phyloP scores from a whole-genome alignment of 2,797 vertebrate species.

The Lutjanus campechanus region DNA sequence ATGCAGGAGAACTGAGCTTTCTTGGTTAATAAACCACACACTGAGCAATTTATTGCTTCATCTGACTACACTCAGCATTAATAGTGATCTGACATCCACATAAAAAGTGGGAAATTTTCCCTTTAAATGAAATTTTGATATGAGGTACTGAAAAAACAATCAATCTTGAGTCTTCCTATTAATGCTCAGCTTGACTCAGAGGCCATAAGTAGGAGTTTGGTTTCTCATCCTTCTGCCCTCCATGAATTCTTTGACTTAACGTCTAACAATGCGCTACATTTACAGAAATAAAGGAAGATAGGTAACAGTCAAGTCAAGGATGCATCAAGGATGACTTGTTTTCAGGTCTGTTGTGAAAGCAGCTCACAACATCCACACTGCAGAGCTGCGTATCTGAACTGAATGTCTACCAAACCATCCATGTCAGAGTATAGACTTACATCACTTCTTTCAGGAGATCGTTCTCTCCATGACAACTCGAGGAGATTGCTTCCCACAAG shows the following conservation, averaged over 20 bases:
- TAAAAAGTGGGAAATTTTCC: too few relatives aligned
- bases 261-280: not conserved
- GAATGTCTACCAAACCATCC: not conserved
- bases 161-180: not conserved
- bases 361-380: not conserved
- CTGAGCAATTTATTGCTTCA: too few relatives aligned
- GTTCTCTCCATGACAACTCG: conserved; percentile 18
- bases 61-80: too few relatives aligned
- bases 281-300: not conserved
- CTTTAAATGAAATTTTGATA: not conserved
- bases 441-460: conserved; percentile 8
- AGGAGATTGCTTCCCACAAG: conserved; percentile 39
- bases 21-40: too few relatives aligned
- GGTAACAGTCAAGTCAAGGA: not conserved
- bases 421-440: not conserved
- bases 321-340: not conserved
- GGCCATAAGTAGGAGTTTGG: not conserved
- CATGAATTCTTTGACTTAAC: not conserved
- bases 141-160: not conserved
- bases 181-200: not conserved
- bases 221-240: not conserved
- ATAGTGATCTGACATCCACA: too few relatives aligned
- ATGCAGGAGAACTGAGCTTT: too few relatives aligned
- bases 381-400: not conserved
- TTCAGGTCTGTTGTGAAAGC: conserved; percentile 8